Conservation (phyloP, 2,113 vertebrate genomes). For the Paralichthys olivaceus region DNA sequence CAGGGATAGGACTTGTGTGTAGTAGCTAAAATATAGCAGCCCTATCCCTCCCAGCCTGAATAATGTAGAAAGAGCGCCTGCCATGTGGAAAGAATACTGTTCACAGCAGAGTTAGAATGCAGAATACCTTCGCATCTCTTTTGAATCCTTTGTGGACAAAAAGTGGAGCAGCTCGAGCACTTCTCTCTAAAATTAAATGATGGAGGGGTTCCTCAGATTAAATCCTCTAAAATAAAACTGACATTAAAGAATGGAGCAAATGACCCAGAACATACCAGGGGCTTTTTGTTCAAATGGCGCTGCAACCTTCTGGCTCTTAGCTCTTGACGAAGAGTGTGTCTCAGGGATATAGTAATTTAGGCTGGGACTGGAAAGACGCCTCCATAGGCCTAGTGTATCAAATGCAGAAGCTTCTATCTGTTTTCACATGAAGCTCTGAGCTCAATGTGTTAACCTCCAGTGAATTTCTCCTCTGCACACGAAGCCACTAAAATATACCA, state of each 20-base stretch:
- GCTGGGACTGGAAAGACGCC: constrained; percentile 11
- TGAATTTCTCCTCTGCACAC: constrained; percentile 6
- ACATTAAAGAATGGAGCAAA: constrained; percentile 51
- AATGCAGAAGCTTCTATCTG: constrained; percentile 20
- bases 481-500: constrained; percentile 10
- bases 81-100: constrained; percentile 54
- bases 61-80: constrained; percentile 57
- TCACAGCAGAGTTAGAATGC: constrained; percentile 30
- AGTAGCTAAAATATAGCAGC: constrained; percentile 31
- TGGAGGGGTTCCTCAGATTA: constrained; percentile 40
- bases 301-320: constrained; percentile 33
- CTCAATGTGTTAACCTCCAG: neutral
- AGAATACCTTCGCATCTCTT: constrained; percentile 40
- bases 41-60: constrained; percentile 52
- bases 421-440: constrained; percentile 9
- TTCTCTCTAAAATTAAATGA: constrained; percentile 18
- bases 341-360: constrained; percentile 39
- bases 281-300: constrained; percentile 38
- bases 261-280: constrained; percentile 46
- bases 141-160: constrained; percentile 42
- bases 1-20: constrained; percentile 22
- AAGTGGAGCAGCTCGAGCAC: constrained; percentile 28
- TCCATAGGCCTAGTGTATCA: constrained; percentile 2
- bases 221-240: constrained; percentile 51
- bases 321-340: constrained; percentile 53